phyloP scores from a whole-genome alignment of 2,113 vertebrate species.

The Gasterosteus aculeatus region DNA sequence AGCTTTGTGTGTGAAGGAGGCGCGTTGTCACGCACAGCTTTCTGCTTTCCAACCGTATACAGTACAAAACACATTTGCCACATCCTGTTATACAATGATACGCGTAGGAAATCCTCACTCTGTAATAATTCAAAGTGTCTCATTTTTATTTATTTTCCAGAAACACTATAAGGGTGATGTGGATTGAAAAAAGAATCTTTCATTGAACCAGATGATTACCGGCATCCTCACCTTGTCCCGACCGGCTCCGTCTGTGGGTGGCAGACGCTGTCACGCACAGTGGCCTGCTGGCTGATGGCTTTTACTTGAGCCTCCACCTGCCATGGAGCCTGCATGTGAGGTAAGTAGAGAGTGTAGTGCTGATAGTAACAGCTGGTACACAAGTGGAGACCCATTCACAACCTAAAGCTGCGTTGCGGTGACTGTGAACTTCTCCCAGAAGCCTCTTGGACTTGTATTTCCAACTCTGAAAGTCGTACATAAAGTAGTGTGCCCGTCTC shows the following conservation, averaged over 20 bases:
- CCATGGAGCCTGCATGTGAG: background rate
- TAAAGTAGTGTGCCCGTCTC: no score
- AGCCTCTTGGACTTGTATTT: no score
- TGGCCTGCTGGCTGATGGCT: no score
- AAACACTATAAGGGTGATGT: background rate
- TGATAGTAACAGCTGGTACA: background rate
- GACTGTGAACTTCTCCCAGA: background rate
- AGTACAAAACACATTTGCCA: no score
- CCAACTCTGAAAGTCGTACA: no score
- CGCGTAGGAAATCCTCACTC: background rate
- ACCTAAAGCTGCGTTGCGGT: background rate
- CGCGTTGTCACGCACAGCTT: constrained; percentile 28
- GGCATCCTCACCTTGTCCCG: no score
- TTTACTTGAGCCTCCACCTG: background rate
- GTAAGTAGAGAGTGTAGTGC: background rate
- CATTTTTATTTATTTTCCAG: background rate
- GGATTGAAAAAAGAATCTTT: background rate
- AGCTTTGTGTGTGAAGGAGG: constrained; percentile 2
- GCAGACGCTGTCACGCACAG: constrained; percentile 5
- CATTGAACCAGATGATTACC: background rate
- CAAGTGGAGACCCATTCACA: background rate
- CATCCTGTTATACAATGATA: background rate
- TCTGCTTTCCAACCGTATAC: background rate
- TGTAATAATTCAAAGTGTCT: background rate
- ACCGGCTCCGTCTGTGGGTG: constrained; percentile 20